phyloP scores from a whole-genome alignment of 2,888 invertebrate species.

The Erebia ligea region DNA sequence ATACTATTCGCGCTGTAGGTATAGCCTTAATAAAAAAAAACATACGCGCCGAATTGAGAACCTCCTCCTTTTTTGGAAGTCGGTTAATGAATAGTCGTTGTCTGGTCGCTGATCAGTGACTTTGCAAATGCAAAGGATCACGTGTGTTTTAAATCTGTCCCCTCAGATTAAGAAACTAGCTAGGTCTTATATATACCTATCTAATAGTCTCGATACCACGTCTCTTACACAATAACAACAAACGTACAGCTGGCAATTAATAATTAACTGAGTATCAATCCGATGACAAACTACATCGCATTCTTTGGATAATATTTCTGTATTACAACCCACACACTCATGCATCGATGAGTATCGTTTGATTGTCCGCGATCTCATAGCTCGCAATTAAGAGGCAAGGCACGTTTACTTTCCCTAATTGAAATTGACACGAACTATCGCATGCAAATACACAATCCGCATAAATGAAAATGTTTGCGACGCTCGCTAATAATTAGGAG shows the following conservation, averaged over 20 bases:
- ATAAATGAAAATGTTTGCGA: constrained; percentile 24
- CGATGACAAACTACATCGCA: neutral
- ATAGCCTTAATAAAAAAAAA: no score
- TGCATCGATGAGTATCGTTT: constrained; percentile 22
- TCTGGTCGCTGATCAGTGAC: no score
- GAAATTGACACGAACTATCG: constrained; percentile 52
- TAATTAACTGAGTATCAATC: neutral
- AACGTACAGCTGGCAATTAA: neutral
- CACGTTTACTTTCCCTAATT: constrained; percentile 63
- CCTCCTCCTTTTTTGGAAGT: no score
- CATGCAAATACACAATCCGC: constrained; percentile 40
- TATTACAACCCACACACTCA: neutral
- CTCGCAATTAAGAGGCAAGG: constrained; percentile 55
- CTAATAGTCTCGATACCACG: no score
- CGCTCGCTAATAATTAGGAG: constrained; percentile 11
- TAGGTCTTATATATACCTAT: no score
- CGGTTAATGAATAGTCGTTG: no score
- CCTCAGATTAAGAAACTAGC: no score
- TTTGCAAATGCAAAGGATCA: no score
- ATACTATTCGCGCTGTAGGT: no score
- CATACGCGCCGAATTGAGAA: no score
- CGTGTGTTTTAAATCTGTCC: no score
- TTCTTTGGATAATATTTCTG: neutral
- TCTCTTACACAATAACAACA: constrained; percentile 1
- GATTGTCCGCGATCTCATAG: constrained; percentile 46